phyloP scores from a whole-genome alignment of 1,140 invertebrate species.

The Megalopta genalis region DNA sequence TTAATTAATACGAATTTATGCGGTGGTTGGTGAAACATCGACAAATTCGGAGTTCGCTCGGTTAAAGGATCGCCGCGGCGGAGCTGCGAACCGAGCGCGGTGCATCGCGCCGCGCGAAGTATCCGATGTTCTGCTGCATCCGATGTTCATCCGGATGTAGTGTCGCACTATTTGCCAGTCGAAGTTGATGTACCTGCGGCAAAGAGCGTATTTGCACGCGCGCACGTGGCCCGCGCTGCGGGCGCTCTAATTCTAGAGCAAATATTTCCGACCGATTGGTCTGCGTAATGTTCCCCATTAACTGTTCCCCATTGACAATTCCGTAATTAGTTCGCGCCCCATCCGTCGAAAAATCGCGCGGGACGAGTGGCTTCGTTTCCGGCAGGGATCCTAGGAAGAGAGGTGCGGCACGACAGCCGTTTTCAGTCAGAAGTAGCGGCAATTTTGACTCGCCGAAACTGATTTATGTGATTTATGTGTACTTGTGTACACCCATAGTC shows the following conservation, averaged over 20 bases:
- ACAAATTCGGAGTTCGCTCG: background rate
- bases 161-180: constrained; percentile 33
- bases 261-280: constrained; percentile 39
- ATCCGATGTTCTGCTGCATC: constrained; percentile 1
- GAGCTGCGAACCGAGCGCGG: background rate
- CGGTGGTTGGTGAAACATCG: too few relatives aligned
- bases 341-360: background rate
- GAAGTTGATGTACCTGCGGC: constrained; percentile 50
- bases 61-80: background rate
- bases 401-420: too few relatives aligned
- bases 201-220: constrained; percentile 30
- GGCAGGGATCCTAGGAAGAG: too few relatives aligned
- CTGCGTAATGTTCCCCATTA: constrained; percentile 14
- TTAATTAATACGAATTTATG: too few relatives aligned
- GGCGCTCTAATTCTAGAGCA: constrained; percentile 44
- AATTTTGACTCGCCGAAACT: too few relatives aligned
- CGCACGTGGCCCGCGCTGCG: constrained; percentile 1
- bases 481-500: too few relatives aligned
- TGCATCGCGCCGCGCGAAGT: background rate
- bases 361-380: too few relatives aligned
- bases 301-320: constrained; percentile 12
- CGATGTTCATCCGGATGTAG: constrained; percentile 11
- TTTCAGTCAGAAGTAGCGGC: too few relatives aligned
- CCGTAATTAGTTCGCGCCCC: background rate
- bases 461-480: too few relatives aligned